A percentile compares a stretch with the other conserved stretches of the same genome.
These are phyloP conservation scores for Halcyon leucocephala DNA, from an alignment of 2,797 vertebrate genomes.

Conservation along the genomic window DNA sequence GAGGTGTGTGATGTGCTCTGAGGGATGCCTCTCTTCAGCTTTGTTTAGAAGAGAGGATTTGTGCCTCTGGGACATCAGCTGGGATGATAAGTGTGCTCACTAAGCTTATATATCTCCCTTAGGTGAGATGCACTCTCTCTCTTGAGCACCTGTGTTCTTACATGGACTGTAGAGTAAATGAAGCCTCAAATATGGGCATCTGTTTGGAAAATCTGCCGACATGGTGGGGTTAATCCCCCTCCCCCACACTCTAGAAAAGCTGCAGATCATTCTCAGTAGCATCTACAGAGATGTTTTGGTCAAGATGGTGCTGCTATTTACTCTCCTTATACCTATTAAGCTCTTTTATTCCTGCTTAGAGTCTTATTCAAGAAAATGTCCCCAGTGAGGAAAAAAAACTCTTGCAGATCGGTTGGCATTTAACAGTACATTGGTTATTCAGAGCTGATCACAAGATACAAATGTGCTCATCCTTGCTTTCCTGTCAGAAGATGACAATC, in stretches of 20 bases:
- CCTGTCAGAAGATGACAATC: too few relatives aligned
- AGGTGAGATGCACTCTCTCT: background rate
- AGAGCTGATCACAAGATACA: background rate
- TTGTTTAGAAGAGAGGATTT: background rate
- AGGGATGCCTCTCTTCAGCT: background rate
- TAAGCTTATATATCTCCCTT: background rate
- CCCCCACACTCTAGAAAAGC: background rate
- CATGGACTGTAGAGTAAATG: background rate
- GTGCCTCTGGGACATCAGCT: background rate
- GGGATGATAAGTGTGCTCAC: background rate
- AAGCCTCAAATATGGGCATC: background rate
- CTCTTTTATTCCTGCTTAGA: background rate
- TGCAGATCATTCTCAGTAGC: background rate
- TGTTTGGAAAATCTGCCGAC: background rate
- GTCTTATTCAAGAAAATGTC: background rate
- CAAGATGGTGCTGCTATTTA: background rate
- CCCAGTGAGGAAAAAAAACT: background rate
- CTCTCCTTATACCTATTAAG: background rate
- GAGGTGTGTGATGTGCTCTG: background rate
- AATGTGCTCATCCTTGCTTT: background rate
- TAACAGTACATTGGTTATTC: background rate
- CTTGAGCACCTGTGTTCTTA: background rate
- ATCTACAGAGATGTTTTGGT: background rate
- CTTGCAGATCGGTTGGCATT: background rate
- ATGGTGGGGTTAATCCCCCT: background rate